Base-by-base conservation (phyloP, 1,140 invertebrate genomes). In the Drosophila sp. region DNA sequence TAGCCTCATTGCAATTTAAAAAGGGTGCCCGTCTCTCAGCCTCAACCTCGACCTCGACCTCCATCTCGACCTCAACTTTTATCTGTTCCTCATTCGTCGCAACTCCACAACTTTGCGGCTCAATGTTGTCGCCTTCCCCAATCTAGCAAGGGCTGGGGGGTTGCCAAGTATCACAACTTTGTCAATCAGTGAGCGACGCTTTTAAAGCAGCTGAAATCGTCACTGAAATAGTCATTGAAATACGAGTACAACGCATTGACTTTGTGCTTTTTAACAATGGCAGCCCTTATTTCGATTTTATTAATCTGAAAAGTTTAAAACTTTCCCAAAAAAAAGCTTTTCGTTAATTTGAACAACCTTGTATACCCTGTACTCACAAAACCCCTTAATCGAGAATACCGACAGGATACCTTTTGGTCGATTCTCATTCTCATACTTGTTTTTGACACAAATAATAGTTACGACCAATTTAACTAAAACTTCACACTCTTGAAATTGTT, bases 1-100 rank as follows among this genome's bases (percentile, higher is more conserved):
- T 53, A 41, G 40, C 41, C 48, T 46, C 50, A 63, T 46, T 70
- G 32, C 59, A 18, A 36, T 32, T 41, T n/a, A 69, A 72, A 72
- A 73, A 61, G 65, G 69, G 62, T 64, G 14, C 38, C 18, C 40
- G 25, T 43, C 32, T 50, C 41, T 7, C 13, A 16, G 36, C 34
- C 38, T 14, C 21, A 7, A 4, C 14, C n/a, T 38, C 18, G 0
- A 29, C 27, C 7, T 5, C 27, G 2, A 27, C 27, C 4, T 6
- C 16, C 21, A 2, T 21, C 21, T 21, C 16, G 27, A n/a, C n/a
- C n/a, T 41, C 2, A 29, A 6, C n/a, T n/a, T 29, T 36, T 13
- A 16, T 40, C 29, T 2, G 27, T 16, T n/a, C 13, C 29, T 11
- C 29, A 7, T 27, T 27, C 25, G n/a, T n/a, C 21, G 1, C 21